A percentile compares a stretch with the other conserved stretches of the same genome.
Conservation (phyloP, 2,113 vertebrate species). For the Hylia prasina region DNA sequence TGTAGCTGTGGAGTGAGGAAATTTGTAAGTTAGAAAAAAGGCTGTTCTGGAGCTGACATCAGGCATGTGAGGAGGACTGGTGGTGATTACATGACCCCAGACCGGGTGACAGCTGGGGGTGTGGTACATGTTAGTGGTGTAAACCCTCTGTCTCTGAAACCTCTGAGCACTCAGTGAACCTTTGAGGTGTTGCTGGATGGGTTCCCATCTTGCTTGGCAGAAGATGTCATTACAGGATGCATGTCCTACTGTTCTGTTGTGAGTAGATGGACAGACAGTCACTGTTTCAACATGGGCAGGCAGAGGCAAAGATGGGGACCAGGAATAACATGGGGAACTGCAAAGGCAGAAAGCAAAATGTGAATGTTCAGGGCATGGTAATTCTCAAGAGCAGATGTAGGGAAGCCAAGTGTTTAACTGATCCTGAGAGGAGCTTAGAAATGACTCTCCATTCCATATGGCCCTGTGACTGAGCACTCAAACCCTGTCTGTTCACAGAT, state of each 20-base stretch:
- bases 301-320: neutral
- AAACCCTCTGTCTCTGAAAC: neutral
- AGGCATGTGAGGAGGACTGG: neutral
- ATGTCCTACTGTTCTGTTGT: neutral
- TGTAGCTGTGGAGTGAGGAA: neutral
- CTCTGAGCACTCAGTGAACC: neutral
- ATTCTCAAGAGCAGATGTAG: neutral
- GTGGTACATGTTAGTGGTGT: accelerated
- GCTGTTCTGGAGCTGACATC: neutral
- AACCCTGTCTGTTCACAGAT: neutral
- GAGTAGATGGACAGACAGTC: neutral
- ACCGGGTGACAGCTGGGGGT: neutral
- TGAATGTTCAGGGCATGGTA: neutral
- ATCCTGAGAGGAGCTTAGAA: neutral
- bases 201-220: neutral
- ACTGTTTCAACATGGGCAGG: neutral
- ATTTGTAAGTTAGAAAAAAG: neutral
- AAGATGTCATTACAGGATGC: neutral
- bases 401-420: neutral
- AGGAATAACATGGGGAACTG: neutral
- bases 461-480: neutral
- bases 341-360: neutral
- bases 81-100: neutral
- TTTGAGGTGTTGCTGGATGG: neutral
- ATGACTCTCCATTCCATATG: neutral